phyloP scores from a whole-genome alignment of 2,888 invertebrate species.

The Diploptera punctata region DNA sequence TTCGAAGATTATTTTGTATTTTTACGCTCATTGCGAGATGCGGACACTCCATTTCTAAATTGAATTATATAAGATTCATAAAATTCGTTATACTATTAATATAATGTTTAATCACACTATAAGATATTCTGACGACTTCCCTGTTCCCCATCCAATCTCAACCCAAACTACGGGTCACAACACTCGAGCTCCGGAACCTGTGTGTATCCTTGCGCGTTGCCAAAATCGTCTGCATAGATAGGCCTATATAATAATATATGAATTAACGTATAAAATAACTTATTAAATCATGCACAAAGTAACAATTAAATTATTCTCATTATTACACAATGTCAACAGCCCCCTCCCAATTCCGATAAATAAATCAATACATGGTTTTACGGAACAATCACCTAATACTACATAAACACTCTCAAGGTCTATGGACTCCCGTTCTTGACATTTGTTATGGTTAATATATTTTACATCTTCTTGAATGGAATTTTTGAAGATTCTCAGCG shows the following conservation, averaged over 20 bases:
- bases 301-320: too few relatives aligned
- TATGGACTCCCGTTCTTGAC: not conserved
- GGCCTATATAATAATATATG: not conserved
- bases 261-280: not conserved
- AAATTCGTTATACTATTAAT: not conserved
- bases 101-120: too few relatives aligned
- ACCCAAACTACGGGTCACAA: conserved; percentile 30
- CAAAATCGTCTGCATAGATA: conserved; percentile 18
- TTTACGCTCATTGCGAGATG: conserved; percentile 72
- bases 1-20: conserved; percentile 60
- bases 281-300: too few relatives aligned
- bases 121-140: too few relatives aligned
- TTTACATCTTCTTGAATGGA: not conserved
- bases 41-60: conserved; percentile 69
- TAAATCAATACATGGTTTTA: not conserved
- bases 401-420: not conserved
- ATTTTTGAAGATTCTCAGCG: not conserved
- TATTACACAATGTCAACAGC: too few relatives aligned
- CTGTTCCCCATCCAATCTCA: conserved; percentile 19
- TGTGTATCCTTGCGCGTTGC: conserved; percentile 35
- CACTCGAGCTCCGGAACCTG: conserved; percentile 12
- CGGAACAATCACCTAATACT: not conserved
- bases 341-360: not conserved
- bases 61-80: not conserved
- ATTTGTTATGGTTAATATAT: not conserved